A percentile compares a stretch with the other conserved stretches of the same genome.
Evolutionary conservation across 2,888 invertebrate species (phyloP).

Genomic region (Podotricha telesiphe): DNA sequence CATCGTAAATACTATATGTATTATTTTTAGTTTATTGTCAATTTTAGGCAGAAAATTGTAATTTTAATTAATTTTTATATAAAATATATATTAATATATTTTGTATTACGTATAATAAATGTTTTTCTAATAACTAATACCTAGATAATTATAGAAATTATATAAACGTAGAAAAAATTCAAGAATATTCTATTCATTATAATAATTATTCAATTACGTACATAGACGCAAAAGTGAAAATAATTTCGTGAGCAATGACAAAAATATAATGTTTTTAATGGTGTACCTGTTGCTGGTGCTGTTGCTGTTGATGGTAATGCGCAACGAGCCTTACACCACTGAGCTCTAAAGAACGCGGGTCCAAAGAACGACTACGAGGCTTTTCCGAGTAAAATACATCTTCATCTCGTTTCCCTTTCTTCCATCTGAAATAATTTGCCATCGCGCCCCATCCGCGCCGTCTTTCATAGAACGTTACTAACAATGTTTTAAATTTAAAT

Average conservation of each 20-base stretch:
- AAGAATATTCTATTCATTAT: no score
- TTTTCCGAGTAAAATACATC: constrained; percentile 83
- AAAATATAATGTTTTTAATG: not conserved
- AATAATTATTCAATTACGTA: not conserved
- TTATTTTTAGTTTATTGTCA: not conserved
- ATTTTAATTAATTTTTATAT: not conserved
- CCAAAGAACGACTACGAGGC: constrained; percentile 89
- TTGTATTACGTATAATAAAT: no score
- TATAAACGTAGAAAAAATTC: no score
- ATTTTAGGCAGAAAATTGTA: not conserved
- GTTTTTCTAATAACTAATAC: no score
- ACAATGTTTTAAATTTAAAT: constrained; percentile 45
- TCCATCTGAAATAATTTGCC: constrained; percentile 89
- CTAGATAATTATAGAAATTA: no score
- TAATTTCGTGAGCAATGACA: not conserved
- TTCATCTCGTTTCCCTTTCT: constrained; percentile 85
- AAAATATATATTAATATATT: not conserved
- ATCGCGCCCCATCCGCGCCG: constrained; percentile 63
- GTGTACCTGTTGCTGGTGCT: constrained; percentile 54
- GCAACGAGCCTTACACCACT: constrained; percentile 86
- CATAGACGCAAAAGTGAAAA: not conserved
- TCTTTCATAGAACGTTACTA: constrained; percentile 38
- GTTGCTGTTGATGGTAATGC: constrained; percentile 71
- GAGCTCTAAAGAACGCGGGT: constrained; percentile 87
- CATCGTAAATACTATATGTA: not conserved